Evolutionary conservation across 2,113 vertebrate species (phyloP), one percentile per base, ranked within the genome.

Genomic region (Paraplagusia blochii): DNA sequence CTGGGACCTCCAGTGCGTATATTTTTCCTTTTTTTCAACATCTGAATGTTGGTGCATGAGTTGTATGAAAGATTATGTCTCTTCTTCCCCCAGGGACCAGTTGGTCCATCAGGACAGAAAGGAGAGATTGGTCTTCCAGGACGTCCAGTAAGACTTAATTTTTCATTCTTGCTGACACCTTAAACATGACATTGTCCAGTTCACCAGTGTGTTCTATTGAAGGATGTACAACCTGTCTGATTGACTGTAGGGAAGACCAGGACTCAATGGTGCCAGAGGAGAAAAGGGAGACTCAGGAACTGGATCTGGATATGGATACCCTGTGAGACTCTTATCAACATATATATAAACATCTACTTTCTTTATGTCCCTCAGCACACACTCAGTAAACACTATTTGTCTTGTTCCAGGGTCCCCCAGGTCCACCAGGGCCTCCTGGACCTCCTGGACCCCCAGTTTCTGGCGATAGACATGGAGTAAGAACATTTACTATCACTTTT

Each of bases 41-140:
- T 17, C 4, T 4, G 17, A 14, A 10, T 2, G 7, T 9, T 0
- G 49, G 50, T 1, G 1, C 1, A 17, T 54, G 9, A 7, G 0
- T 8, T 11, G 11, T 17, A 53, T 33, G 43, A 51, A 33, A 16
- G 35, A 15, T 10, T 52, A 13, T 42, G 16, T 36, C 9, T 11
- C 0, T 16, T 39, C 47, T 48, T 38, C 18, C 54, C 9, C 55
- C 34, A 99, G 97, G 96, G 96, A 43, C 77, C 87, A 0, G 54
- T 78, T 0, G 95, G 95, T 49, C 83, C 84, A 48, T 14, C 76
- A 0, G 95, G 95, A 14, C 73, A 80, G 45, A 99, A 99, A 55
- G 97, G 97, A 66, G 97, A 98, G 81, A 94, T 98, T 0, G 97
- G 96, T 62, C 87, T 98, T 56, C 97, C 97, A 0, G 97, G 97